A percentile compares a stretch with the other conserved stretches of the same genome.
phyloP scores from a whole-genome alignment of 1,140 invertebrate species.

The Scylla paramamosain region DNA sequence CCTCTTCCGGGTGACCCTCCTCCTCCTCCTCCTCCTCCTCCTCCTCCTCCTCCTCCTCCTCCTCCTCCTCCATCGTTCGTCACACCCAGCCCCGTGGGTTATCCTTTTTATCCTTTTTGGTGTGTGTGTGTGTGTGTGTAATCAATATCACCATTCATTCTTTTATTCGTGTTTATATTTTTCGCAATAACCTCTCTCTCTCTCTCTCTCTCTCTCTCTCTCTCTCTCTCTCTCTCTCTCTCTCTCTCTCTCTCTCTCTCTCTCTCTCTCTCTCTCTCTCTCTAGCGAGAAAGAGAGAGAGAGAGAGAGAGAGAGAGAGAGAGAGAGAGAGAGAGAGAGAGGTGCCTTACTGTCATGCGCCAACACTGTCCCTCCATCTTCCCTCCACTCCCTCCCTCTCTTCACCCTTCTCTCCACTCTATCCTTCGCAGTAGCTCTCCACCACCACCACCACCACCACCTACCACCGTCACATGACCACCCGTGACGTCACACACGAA shows the following conservation, averaged over 20 bases:
- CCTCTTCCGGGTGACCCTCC: not conserved
- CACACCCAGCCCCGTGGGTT: too few species aligned
- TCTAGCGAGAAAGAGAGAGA: not conserved
- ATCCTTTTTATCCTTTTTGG: not conserved
- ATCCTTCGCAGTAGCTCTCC: not conserved
- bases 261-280: conserved; percentile 4
- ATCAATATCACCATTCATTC: not conserved
- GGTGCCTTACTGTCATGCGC: not conserved
- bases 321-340: too few species aligned
- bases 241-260: not conserved
- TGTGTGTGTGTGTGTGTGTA: not conserved
- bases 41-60: not conserved
- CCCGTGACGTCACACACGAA: too few species aligned
- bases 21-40: conserved; percentile 8
- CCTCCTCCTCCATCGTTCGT: not conserved
- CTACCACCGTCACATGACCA: too few species aligned
- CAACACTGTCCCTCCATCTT: not conserved
- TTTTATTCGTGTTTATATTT: not conserved
- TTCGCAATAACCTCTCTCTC: not conserved
- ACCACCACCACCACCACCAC: not conserved
- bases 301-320: not conserved
- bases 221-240: not conserved
- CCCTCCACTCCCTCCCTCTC: not conserved
- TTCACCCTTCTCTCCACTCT: not conserved
- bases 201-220: not conserved